phyloP scores from a whole-genome alignment of 2,113 vertebrate genomes.

The Centropristis striata region DNA sequence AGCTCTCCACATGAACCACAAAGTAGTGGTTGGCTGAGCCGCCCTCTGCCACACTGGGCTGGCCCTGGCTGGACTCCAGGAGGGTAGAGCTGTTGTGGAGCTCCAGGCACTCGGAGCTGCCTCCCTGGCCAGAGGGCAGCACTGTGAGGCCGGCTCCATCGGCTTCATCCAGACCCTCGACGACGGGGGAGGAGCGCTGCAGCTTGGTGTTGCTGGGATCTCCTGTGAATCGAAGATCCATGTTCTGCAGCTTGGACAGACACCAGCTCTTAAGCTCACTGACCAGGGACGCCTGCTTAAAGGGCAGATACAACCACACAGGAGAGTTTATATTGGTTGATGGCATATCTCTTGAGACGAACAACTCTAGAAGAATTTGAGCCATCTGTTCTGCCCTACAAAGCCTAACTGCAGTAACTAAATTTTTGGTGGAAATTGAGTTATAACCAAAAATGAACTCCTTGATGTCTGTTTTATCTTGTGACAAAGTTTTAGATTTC shows the following conservation, averaged over 20 bases:
- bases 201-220: slow-evolving; percentile 83
- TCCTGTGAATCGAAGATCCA: slow-evolving; percentile 90
- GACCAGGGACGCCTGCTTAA: slow-evolving; percentile 89
- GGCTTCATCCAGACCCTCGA: slow-evolving; percentile 83
- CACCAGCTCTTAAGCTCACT: slow-evolving; percentile 97
- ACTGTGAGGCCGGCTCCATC: slow-evolving; percentile 58
- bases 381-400: too few species aligned
- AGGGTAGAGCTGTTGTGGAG: slow-evolving; percentile 41
- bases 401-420: too few species aligned
- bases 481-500: too few species aligned
- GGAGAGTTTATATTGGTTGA: neutral
- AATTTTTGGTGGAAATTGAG: too few species aligned
- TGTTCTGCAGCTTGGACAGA: slow-evolving; percentile 93
- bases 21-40: slow-evolving; percentile 81
- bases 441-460: too few species aligned
- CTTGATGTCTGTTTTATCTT: too few species aligned
- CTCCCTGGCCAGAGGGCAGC: slow-evolving; percentile 15
- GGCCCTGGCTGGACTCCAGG: slow-evolving; percentile 54
- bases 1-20: slow-evolving; percentile 83
- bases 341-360: neutral
- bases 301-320: slow-evolving; percentile 18
- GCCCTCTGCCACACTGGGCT: slow-evolving; percentile 59
- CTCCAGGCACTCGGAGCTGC: slow-evolving; percentile 71
- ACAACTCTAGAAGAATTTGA: too few species aligned
- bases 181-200: slow-evolving; percentile 85